Evolutionary conservation across 2,797 vertebrate species (phyloP).

Genomic region (Syngnathus acus): DNA sequence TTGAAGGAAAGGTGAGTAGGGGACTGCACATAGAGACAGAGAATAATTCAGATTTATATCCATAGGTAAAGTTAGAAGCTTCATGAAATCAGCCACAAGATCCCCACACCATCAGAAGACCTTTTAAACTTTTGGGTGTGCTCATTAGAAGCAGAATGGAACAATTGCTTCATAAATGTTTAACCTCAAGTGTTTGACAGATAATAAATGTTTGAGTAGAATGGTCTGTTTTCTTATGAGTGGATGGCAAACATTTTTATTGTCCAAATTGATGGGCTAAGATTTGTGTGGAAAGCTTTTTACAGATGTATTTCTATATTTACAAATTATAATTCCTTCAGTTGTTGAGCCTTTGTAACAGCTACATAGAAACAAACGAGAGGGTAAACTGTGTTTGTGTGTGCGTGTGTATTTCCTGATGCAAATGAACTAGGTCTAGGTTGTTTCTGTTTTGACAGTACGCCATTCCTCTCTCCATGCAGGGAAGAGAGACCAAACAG

Average conservation of each 20-base stretch:
- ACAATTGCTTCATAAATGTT: background rate
- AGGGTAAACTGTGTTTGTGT: background rate
- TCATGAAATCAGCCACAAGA: too few species aligned
- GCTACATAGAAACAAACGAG: background rate
- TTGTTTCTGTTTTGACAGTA: constrained; percentile 51
- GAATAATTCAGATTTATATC: too few species aligned
- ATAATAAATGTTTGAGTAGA: background rate
- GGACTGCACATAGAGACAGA: too few species aligned
- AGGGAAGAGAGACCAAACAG: background rate
- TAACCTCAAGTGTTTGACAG: background rate
- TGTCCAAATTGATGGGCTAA: background rate
- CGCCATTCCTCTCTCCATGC: constrained; percentile 49
- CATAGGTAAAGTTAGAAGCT: too few species aligned
- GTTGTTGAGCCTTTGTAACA: background rate
- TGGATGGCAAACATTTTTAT: background rate
- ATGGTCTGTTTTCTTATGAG: background rate
- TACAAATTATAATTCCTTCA: background rate
- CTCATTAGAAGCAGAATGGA: background rate
- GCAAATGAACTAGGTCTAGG: constrained; percentile 35
- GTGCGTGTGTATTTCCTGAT: constrained; percentile 25
- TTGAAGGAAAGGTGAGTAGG: too few species aligned
- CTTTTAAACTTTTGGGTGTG: background rate
- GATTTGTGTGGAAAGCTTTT: background rate
- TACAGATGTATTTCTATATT: constrained; percentile 19
- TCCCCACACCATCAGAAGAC: too few species aligned